phyloP scores from a whole-genome alignment of 2,113 vertebrate genomes.

The Passer montanus region DNA sequence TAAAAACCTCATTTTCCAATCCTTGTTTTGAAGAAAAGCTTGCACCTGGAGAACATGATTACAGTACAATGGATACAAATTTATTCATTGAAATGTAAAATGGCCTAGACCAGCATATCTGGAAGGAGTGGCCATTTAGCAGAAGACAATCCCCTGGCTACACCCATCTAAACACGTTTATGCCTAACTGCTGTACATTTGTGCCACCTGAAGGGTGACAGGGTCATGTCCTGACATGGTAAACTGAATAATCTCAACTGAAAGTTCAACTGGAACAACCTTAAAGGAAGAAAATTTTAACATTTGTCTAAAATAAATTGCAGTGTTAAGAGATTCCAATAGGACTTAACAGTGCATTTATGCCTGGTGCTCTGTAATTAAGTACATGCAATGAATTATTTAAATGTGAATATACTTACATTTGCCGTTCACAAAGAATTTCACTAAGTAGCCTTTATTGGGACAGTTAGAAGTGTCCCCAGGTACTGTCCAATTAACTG shows the following conservation, averaged over 20 bases:
- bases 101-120: neutral
- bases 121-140: neutral
- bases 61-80: neutral
- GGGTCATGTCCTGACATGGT: neutral
- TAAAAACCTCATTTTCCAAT: neutral
- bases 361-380: neutral
- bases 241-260: neutral
- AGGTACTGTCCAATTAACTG: rapidly evolving
- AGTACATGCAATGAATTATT: neutral
- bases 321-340: neutral
- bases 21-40: neutral
- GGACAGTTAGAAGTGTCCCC: rapidly evolving
- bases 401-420: neutral
- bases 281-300: neutral
- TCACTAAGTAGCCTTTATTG: neutral
- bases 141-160: neutral
- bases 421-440: rapidly evolving
- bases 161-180: neutral
- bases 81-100: neutral
- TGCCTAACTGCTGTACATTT: neutral
- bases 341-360: neutral
- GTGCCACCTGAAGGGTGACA: neutral
- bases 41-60: neutral
- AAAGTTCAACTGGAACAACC: neutral
- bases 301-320: neutral